Conservation (phyloP, 1,140 invertebrate genomes). For the Hyles euphorbiae region DNA sequence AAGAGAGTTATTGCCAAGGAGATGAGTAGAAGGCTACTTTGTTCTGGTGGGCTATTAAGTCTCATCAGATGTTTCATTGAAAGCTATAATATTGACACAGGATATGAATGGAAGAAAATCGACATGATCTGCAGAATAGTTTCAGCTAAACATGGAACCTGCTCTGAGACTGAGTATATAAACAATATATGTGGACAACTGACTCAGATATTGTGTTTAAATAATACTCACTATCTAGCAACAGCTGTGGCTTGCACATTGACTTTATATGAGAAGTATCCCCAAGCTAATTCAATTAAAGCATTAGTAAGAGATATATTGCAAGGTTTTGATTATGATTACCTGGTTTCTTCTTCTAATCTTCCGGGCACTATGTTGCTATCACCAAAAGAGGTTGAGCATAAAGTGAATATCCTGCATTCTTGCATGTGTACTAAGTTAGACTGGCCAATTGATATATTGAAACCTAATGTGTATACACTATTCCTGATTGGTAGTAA, state of each 20-base stretch:
- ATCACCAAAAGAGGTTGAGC: conserved; percentile 61
- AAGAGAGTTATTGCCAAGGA: conserved; percentile 77
- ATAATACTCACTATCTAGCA: conserved; percentile 61
- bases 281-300: conserved; percentile 51
- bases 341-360: conserved; percentile 28
- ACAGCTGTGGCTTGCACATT: conserved; percentile 76
- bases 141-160: conserved; percentile 71
- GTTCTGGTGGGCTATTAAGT: conserved; percentile 78
- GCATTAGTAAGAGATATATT: conserved; percentile 66
- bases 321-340: conserved; percentile 53
- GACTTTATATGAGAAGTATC: conserved; percentile 72
- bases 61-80: conserved; percentile 79
- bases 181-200: conserved; percentile 73
- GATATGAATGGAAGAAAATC: conserved; percentile 80
- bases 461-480: conserved; percentile 48
- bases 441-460: conserved; percentile 36
- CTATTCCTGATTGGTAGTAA: conserved; percentile 49
- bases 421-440: conserved; percentile 49
- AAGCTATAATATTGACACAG: conserved; percentile 72
- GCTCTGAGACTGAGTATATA: conserved; percentile 75
- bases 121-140: conserved; percentile 81
- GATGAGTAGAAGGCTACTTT: conserved; percentile 76
- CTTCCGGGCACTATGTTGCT: conserved; percentile 57
- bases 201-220: conserved; percentile 60
- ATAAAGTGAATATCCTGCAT: conserved; percentile 65